Evolutionary conservation across 2,888 invertebrate species (phyloP).

Genomic region (Diarsia rubi): DNA sequence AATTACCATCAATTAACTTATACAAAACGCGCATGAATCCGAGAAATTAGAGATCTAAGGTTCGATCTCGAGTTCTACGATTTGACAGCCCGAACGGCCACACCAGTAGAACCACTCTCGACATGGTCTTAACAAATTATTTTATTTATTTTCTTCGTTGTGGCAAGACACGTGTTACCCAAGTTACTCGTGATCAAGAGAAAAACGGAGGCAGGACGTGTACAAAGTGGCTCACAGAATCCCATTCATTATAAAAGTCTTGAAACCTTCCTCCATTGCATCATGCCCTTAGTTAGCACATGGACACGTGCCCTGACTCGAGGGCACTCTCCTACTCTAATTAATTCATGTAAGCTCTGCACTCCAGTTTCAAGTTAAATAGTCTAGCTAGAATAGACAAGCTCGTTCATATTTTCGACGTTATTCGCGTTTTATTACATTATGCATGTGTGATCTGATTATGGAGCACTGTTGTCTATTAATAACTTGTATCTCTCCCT

Average conservation of each 20-base stretch:
- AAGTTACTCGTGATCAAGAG: not conserved
- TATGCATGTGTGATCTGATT: not conserved
- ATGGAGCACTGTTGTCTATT: not conserved
- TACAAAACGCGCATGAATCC: no score
- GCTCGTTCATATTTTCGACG: not conserved
- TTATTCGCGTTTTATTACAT: not conserved
- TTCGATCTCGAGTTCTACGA: no score
- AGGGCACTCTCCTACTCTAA: slow-evolving; percentile 14
- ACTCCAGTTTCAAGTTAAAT: slow-evolving; percentile 1
- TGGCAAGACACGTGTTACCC: not conserved
- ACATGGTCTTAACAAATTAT: not conserved
- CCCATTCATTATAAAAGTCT: not conserved
- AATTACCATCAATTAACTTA: no score
- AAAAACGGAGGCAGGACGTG: not conserved
- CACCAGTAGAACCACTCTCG: no score
- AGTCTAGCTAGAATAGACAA: not conserved
- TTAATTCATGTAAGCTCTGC: slow-evolving; percentile 1
- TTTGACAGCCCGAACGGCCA: no score
- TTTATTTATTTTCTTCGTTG: not conserved
- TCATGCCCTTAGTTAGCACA: not conserved
- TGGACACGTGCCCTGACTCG: slow-evolving; percentile 4
- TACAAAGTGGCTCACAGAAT: not conserved
- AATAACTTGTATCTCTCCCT: not conserved
- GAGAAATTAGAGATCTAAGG: no score
- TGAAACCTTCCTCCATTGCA: not conserved